These are phyloP conservation scores for Psilopsiagon aymara DNA, from an alignment of 2,113 vertebrate genomes.

Conservation along the genomic window DNA sequence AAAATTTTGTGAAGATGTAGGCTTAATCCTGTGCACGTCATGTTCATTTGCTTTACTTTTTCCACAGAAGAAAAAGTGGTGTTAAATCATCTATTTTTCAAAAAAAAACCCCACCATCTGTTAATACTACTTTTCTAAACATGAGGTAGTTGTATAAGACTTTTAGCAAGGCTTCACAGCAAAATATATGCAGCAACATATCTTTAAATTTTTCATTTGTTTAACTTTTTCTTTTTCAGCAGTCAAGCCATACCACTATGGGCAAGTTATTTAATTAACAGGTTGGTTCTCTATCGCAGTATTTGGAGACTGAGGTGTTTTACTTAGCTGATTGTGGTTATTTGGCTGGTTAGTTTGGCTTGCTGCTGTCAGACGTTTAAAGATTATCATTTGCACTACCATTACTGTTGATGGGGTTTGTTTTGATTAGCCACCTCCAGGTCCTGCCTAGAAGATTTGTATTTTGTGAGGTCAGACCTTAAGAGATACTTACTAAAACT, in stretches of 20 bases:
- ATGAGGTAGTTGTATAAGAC: background rate
- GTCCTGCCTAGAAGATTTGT: background rate
- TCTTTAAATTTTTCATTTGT: background rate
- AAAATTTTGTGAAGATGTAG: conserved; percentile 6
- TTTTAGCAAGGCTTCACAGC: background rate
- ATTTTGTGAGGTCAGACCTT: background rate
- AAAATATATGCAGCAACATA: background rate
- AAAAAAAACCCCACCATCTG: background rate
- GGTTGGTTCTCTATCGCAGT: background rate
- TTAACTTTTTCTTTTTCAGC: background rate
- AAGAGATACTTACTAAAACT: background rate
- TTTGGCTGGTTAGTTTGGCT: background rate
- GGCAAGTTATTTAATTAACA: background rate
- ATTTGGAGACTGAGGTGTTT: background rate
- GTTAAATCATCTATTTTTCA: background rate
- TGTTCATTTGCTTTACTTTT: background rate
- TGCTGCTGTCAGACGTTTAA: background rate
- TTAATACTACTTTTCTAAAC: background rate
- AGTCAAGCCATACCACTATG: background rate
- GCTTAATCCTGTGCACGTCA: background rate
- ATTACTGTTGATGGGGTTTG: background rate
- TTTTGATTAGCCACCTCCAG: background rate
- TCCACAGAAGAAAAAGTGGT: background rate
- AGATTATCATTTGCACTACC: background rate
- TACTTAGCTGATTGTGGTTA: background rate